phyloP scores from a whole-genome alignment of 92 coral and sea anemone species.

The Phenganax subtilis region DNA sequence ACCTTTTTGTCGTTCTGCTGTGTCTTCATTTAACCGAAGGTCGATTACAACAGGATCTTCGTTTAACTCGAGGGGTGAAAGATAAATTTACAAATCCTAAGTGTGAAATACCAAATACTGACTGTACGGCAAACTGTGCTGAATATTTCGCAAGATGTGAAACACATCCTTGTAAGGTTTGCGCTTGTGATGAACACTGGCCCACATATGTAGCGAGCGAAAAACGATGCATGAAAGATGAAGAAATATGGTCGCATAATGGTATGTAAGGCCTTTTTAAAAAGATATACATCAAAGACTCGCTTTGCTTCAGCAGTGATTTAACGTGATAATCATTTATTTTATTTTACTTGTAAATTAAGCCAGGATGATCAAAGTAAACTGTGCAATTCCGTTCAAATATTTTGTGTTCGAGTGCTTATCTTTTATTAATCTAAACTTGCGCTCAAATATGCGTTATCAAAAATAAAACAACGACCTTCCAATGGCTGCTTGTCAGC shows the following conservation, averaged over 20 bases:
- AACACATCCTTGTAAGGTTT: background rate
- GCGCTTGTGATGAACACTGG: slow-evolving; percentile 5
- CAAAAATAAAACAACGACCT: too few species aligned
- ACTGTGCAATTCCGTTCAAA: too few species aligned
- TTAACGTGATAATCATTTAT: too few species aligned
- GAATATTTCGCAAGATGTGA: slow-evolving; percentile 14
- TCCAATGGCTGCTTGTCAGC: too few species aligned
- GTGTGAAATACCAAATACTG: background rate
- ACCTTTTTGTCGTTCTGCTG: background rate
- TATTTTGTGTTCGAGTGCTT: too few species aligned
- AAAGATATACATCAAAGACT: too few species aligned
- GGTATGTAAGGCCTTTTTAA: background rate
- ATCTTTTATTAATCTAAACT: too few species aligned
- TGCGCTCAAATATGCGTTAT: too few species aligned
- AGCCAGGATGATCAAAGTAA: too few species aligned
- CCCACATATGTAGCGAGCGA: slow-evolving; percentile 14
- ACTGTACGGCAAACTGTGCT: background rate
- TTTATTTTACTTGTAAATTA: too few species aligned
- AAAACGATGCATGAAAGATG: slow-evolving; percentile 18
- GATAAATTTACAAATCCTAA: slow-evolving; percentile 27
- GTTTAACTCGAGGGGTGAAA: slow-evolving; percentile 5
- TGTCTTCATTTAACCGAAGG: background rate
- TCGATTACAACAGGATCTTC: background rate
- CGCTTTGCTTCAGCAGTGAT: too few species aligned
- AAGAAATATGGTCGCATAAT: background rate